Evolutionary conservation across 2,888 invertebrate species (phyloP), one percentile per base, ranked within the genome.

Genomic region (Julus scanicus): DNA sequence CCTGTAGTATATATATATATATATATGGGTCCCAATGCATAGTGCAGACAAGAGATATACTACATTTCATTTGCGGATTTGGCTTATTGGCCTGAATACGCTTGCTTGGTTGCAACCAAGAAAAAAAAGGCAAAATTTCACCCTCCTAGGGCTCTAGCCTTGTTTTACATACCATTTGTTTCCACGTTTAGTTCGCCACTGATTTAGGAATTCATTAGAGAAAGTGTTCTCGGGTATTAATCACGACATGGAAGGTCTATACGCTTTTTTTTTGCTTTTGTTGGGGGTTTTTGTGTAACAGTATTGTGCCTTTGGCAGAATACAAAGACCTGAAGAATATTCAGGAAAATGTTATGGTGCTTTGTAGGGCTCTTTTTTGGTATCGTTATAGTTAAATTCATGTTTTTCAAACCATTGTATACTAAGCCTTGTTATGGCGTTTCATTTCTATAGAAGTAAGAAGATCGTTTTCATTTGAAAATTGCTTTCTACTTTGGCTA

Each of bases 181-280:
- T 84, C 20, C 84, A 20, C 40, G 48, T 84, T 84, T 8, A 71
- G 71, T 29, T 71, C 71, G 71, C 71, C 84, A 40, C 48, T 84
- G 84, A 84, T 84, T 84, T 84, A 84, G 84, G 40, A 84, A 84
- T 84, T 84, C 84, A 84, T 84, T 84, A 84, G 48, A 48, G 48
- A 40, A 84, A 84, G 84, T 84, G 84, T 84, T 84, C 84, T 84
- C 48, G 40, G 84, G 40, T 20, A 84, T 84, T 84, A 84, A 84
- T 84, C 84, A 84, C 40, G 71, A 29, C 71, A 71, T 5, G 71
- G 29, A 8, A 71, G 29, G 71, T 6, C 71, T n/a, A n/a, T n/a
- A 5, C n/a, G n/a, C 11, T 3, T 29, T 71, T 71, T 71, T 29
- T 29, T 29, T 9, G 29, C 71, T 29, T 29, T 71, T n/a, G 5